A percentile compares a stretch with the other conserved stretches of the same genome.
These are phyloP conservation scores for Brachionus rubens DNA, from an alignment of 1,140 invertebrate species.

Conservation along the genomic window DNA sequence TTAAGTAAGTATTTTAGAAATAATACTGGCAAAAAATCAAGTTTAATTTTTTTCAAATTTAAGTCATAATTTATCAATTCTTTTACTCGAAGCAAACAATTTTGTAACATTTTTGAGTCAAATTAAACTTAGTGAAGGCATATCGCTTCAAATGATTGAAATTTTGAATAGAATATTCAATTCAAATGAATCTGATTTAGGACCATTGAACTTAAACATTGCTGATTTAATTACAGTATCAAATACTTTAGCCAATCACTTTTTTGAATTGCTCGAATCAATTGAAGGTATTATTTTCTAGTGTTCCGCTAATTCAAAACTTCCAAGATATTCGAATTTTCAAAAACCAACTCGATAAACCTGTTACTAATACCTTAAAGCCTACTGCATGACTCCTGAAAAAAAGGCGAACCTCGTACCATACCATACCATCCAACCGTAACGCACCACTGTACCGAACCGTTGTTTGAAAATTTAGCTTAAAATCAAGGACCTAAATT, in stretches of 20 bases:
- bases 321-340: too few relatives aligned
- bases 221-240: background rate
- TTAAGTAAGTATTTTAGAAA: background rate
- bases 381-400: too few relatives aligned
- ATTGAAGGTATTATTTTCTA: constrained; percentile 20
- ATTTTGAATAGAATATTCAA: constrained; percentile 3
- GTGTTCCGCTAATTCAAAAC: background rate
- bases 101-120: background rate
- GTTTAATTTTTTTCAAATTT: background rate
- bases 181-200: background rate
- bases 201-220: background rate
- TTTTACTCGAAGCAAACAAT: background rate
- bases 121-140: background rate
- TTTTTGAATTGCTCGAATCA: background rate
- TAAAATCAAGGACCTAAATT: too few relatives aligned
- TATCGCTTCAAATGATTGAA: background rate
- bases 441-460: too few relatives aligned
- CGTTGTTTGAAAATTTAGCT: too few relatives aligned
- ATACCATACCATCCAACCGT: too few relatives aligned
- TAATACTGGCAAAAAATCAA: too few relatives aligned
- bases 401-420: too few relatives aligned
- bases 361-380: too few relatives aligned
- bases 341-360: too few relatives aligned
- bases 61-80: background rate
- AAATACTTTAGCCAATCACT: background rate